Conservation (phyloP, 2,113 vertebrate species). For the Pyxicephalus adspersus region DNA sequence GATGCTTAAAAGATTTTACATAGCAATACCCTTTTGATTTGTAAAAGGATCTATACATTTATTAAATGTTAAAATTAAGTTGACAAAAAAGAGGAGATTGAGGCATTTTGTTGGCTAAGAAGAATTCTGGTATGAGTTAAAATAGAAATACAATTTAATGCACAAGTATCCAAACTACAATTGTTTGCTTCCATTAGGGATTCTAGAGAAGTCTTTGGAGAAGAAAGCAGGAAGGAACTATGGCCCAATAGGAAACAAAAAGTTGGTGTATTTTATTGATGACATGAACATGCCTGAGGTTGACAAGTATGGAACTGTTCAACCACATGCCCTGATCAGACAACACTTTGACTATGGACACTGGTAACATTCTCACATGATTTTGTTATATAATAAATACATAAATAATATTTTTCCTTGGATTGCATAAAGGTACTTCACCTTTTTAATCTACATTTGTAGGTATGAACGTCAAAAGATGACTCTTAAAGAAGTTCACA, state of each 20-base stretch:
- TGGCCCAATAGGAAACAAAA: conserved; percentile 75
- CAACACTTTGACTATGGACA: conserved; percentile 78
- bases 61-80: no score
- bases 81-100: no score
- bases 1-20: no score
- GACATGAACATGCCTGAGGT: conserved; percentile 81
- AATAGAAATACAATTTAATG: no score
- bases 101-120: no score
- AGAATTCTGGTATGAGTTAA: no score
- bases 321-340: conserved; percentile 74
- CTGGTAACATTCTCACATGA: conserved; percentile 67
- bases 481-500: conserved; percentile 77
- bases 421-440: background rate
- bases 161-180: no score
- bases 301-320: conserved; percentile 73
- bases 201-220: conserved; percentile 77
- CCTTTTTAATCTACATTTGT: conserved; percentile 28
- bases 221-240: conserved; percentile 78
- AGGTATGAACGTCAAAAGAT: conserved; percentile 82
- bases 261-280: conserved; percentile 76
- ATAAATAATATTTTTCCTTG: background rate
- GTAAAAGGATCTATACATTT: no score
- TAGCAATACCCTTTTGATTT: no score
- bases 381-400: background rate
- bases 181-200: conserved; percentile 63